Evolutionary conservation across 1,140 invertebrate species (phyloP).

Genomic region (Idris sp.): DNA sequence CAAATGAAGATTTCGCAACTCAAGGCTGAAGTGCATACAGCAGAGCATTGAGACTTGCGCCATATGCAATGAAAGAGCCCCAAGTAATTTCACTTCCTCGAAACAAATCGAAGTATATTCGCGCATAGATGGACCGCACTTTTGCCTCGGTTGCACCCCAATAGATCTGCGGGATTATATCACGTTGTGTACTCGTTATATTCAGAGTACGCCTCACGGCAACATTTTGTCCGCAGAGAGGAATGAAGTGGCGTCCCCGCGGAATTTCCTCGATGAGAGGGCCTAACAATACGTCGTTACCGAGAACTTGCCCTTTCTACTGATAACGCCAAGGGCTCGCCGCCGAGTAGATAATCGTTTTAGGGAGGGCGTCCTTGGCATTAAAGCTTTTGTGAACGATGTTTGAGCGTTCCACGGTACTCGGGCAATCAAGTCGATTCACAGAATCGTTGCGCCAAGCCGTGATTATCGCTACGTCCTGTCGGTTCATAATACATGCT

Average conservation of each 20-base stretch:
- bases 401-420: conserved; percentile 73
- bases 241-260: conserved; percentile 68
- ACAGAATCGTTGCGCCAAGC: conserved; percentile 62
- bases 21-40: conserved; percentile 14
- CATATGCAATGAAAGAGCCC: conserved; percentile 31
- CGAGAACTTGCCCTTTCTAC: conserved; percentile 69
- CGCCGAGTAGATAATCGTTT: conserved; percentile 76
- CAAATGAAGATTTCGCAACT: conserved; percentile 29
- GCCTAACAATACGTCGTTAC: conserved; percentile 76
- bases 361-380: conserved; percentile 71
- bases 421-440: conserved; percentile 76
- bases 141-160: conserved; percentile 27
- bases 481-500: conserved; percentile 54
- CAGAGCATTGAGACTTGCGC: conserved; percentile 5
- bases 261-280: conserved; percentile 71
- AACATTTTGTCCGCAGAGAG: conserved; percentile 65
- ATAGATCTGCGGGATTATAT: conserved; percentile 49
- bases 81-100: too few species aligned
- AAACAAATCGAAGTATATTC: background rate
- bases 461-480: conserved; percentile 58
- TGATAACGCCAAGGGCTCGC: conserved; percentile 67
- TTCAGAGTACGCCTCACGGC: conserved; percentile 53
- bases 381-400: conserved; percentile 75
- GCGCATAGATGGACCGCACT: conserved; percentile 19
- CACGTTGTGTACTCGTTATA: conserved; percentile 46